phyloP scores from a whole-genome alignment of 2,888 invertebrate genomes.

The Tanytarsus gracilentus region DNA sequence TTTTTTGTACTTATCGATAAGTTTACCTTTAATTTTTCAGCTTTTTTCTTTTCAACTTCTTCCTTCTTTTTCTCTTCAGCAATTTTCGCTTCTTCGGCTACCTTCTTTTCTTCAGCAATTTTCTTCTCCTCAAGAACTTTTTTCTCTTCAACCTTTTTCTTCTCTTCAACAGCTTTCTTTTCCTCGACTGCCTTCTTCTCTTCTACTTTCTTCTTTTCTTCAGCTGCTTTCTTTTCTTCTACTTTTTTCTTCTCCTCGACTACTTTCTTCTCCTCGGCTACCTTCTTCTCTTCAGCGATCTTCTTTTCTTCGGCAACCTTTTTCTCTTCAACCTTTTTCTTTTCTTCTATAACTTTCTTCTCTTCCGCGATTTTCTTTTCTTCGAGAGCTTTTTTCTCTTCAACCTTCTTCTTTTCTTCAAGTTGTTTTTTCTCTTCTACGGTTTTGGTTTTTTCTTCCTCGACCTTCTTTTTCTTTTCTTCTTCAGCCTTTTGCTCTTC shows the following conservation, averaged over 20 bases:
- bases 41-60: conserved; percentile 27
- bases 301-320: conserved; percentile 38
- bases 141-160: conserved; percentile 35
- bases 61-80: conserved; percentile 37
- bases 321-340: conserved; percentile 36
- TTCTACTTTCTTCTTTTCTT: conserved; percentile 39
- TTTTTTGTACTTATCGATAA: conserved; percentile 48
- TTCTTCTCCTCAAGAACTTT: conserved; percentile 32
- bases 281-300: conserved; percentile 37
- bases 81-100: conserved; percentile 31
- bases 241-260: conserved; percentile 31
- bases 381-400: conserved; percentile 43
- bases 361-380: conserved; percentile 48
- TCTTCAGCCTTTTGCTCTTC: conserved; percentile 36
- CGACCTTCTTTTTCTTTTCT: conserved; percentile 45
- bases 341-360: conserved; percentile 45
- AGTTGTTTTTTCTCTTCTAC: conserved; percentile 39
- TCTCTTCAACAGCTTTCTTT: conserved; percentile 29
- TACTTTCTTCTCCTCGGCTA: conserved; percentile 29
- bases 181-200: conserved; percentile 34
- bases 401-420: conserved; percentile 43
- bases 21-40: conserved; percentile 34
- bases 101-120: conserved; percentile 36
- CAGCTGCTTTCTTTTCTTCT: conserved; percentile 42
- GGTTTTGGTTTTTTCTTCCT: conserved; percentile 41